These are phyloP conservation scores for Lycodopsis pacificus DNA, from an alignment of 2,797 vertebrate species.

Conservation along the genomic window DNA sequence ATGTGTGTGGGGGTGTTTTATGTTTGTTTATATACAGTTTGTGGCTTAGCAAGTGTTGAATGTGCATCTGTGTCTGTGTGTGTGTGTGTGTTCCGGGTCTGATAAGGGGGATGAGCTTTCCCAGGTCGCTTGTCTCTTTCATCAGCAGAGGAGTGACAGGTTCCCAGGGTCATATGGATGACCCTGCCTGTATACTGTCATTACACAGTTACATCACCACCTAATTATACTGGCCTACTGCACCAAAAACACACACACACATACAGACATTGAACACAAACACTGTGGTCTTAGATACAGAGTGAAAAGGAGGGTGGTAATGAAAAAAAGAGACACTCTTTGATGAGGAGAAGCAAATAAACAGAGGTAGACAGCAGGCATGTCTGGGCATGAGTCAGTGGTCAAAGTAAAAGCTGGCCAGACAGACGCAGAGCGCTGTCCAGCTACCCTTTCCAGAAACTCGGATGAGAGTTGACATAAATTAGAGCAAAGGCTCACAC, in stretches of 20 bases:
- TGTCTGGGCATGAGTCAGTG: slow-evolving; percentile 78
- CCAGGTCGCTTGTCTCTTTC: slow-evolving; percentile 81
- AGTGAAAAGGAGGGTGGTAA: slow-evolving; percentile 41
- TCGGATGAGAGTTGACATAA: slow-evolving; percentile 58
- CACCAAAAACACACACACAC: slow-evolving; percentile 7
- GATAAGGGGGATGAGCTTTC: slow-evolving; percentile 82
- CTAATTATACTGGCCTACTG: slow-evolving; percentile 67
- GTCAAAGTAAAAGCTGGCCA: slow-evolving; percentile 67
- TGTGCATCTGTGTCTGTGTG: slow-evolving; percentile 29
- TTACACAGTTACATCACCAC: slow-evolving; percentile 77
- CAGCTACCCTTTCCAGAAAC: slow-evolving; percentile 67
- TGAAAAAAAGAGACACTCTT: slow-evolving; percentile 48
- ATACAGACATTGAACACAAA: slow-evolving; percentile 24
- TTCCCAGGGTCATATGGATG: slow-evolving; percentile 81
- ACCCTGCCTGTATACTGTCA: slow-evolving; percentile 75
- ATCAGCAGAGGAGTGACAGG: slow-evolving; percentile 77
- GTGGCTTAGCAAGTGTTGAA: slow-evolving; percentile 24
- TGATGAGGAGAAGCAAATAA: slow-evolving; percentile 54
- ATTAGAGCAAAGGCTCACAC: slow-evolving; percentile 48
- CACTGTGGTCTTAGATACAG: slow-evolving; percentile 33
- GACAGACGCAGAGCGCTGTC: slow-evolving; percentile 40
- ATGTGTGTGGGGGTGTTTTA: slow-evolving; percentile 19
- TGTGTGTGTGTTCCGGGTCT: slow-evolving; percentile 60
- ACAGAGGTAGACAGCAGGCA: slow-evolving; percentile 52
- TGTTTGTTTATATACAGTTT: slow-evolving; percentile 41